phyloP scores from a whole-genome alignment of 2,888 invertebrate genomes.

The Lasioglossum malachurum region DNA sequence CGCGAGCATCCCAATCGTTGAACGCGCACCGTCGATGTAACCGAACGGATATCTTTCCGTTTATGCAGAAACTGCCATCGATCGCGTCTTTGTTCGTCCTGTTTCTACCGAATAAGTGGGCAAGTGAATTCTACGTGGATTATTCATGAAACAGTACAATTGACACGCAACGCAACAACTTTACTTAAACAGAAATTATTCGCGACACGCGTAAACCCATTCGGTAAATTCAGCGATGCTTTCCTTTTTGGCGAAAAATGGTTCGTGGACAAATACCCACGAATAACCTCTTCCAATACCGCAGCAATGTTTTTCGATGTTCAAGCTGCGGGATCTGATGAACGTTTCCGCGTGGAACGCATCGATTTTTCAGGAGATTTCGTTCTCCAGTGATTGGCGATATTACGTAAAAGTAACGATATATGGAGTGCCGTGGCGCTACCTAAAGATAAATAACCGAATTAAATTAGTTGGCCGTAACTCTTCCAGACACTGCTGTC shows the following conservation, averaged over 20 bases:
- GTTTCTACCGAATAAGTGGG: neutral
- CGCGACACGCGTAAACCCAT: neutral
- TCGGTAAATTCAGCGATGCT: neutral
- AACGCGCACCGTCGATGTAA: neutral
- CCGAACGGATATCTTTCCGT: neutral
- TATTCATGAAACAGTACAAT: neutral
- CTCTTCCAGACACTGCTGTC: conserved; percentile 16
- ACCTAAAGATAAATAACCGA: conserved; percentile 47
- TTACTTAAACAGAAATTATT: neutral
- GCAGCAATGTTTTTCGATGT: neutral
- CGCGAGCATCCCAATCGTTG: conserved; percentile 65
- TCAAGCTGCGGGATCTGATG: neutral
- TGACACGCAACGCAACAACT: neutral
- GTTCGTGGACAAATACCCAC: too few relatives aligned
- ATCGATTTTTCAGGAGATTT: neutral
- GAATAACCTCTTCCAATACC: neutral
- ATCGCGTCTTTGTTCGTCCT: neutral
- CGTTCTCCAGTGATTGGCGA: neutral
- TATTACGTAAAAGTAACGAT: conserved; percentile 31
- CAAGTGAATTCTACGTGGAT: neutral
- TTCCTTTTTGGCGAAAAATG: neutral
- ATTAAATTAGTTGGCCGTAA: conserved; percentile 42
- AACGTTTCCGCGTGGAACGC: too few relatives aligned
- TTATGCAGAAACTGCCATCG: neutral
- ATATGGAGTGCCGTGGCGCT: conserved; percentile 1